Conservation (phyloP, 64 coral and sea anemone species). For the Platygyra sinensis region DNA sequence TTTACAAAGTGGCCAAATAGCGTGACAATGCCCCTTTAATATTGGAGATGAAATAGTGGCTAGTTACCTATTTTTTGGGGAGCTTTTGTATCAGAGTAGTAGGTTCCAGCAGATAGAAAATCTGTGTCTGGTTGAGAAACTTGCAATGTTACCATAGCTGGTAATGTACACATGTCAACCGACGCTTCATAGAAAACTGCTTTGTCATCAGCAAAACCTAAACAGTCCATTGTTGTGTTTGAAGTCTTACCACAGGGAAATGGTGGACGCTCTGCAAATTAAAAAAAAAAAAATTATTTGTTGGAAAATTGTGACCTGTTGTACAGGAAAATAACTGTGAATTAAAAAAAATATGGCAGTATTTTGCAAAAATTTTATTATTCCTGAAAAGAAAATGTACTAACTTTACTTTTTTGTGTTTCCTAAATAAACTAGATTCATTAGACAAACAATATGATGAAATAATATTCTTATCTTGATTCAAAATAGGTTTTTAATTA, state of each 20-base stretch:
- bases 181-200: constrained; percentile 63
- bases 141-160: constrained; percentile 30
- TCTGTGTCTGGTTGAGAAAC: constrained; percentile 34
- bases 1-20: too few species aligned
- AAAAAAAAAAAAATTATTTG: background rate
- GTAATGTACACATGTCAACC: constrained; percentile 58
- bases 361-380: too few species aligned
- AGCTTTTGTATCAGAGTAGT: constrained; percentile 1
- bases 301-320: too few species aligned
- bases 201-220: constrained; percentile 12
- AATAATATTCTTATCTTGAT: too few species aligned
- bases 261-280: constrained; percentile 23
- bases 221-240: constrained; percentile 29
- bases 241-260: constrained; percentile 52
- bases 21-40: too few species aligned
- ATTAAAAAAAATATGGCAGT: background rate
- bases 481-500: too few species aligned
- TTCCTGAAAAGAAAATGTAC: too few species aligned
- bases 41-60: background rate
- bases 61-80: constrained; percentile 31
- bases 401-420: too few species aligned
- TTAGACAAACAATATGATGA: too few species aligned
- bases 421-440: too few species aligned
- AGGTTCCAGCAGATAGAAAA: background rate
- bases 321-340: too few species aligned